These are phyloP conservation scores for Yponomeuta plumbellus DNA, from an alignment of 2,888 invertebrate species.

Conservation along the genomic window DNA sequence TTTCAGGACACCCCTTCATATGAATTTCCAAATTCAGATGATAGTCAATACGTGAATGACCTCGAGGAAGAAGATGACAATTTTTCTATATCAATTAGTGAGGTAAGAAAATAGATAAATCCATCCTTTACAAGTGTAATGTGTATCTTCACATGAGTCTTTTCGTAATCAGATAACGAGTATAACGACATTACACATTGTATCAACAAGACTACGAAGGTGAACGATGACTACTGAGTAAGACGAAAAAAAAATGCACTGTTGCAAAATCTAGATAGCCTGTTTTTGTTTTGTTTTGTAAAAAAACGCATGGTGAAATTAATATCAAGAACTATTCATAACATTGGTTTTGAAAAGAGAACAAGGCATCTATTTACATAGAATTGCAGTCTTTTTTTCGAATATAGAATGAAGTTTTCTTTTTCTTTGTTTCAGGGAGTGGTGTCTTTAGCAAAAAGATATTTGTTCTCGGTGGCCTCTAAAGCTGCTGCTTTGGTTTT, in stretches of 20 bases:
- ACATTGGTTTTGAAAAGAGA: too few species aligned
- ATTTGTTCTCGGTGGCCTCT: not conserved
- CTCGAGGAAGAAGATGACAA: not conserved
- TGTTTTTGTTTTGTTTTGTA: too few species aligned
- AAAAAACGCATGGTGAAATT: too few species aligned
- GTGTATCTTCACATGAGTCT: not conserved
- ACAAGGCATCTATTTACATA: too few species aligned
- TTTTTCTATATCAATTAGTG: slow-evolving; percentile 11
- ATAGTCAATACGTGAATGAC: not conserved
- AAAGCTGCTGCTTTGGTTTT: not conserved
- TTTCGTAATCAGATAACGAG: not conserved
- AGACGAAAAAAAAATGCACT: too few species aligned
- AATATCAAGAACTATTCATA: too few species aligned
- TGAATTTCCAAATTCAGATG: not conserved
- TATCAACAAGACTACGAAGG: not conserved
- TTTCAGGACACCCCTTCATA: slow-evolving; percentile 1
- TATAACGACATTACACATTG: not conserved
- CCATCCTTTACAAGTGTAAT: not conserved
- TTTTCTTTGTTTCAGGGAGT: slow-evolving; percentile 5
- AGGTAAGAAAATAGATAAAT: not conserved
- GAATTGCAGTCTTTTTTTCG: too few species aligned
- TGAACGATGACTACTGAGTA: not conserved
- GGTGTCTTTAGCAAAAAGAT: not conserved
- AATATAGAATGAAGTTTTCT: not conserved
- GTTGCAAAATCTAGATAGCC: too few species aligned